Base-by-base conservation (phyloP, 30 jellyfish, hydroid and myxozoan genomes). In the Calvadosia cruxmelitensis region DNA sequence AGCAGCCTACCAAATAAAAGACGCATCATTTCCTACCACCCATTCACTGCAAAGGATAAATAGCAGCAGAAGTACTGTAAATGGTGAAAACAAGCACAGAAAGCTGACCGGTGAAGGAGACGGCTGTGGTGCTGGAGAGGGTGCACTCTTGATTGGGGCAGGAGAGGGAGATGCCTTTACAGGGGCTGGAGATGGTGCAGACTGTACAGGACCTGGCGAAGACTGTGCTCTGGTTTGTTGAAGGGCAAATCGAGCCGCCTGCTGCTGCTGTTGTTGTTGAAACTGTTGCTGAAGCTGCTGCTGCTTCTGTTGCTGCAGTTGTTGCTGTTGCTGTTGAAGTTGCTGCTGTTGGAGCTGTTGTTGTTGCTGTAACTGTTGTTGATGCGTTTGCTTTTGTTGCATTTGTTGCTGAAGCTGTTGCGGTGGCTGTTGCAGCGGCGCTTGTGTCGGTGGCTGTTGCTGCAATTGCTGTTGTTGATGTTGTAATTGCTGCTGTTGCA, bases 181-280 rank as follows among this genome's bases (percentile, higher is more conserved):
- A 42, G 57, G 57, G 57, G 57, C 57, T 5, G 57, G 57, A 20
- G 57, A 42, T 42, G 20, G 15, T 42, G 57, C 57, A 42, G 57
- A 42, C 20, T 42, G 57, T 5, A 5, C 10, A 5, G 10, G 57
- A 42, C 10, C 57, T 5, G 57, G 57, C 10, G 57, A 42, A 20
- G 57, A 20, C 57, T 42, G 57, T 42, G 57, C 10, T 42, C 20
- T 42, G 20, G 20, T 20, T 20, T 42, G 57, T 5, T 10, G 10
- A 10, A 42, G 10, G 20, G 10, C 20, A 42, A 42, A 42, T 42
- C 57, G 10, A 5, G 57, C 15, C 20, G 20, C 20, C 20, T 42
- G 57, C 20, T 42, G 57, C 20, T 42, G 57, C 57, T 42, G 57
- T 42, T 42, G 57, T 5, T 42, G 10, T 42, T 42, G 57, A 5